Evolutionary conservation across 1,140 invertebrate species (phyloP), one percentile per base, ranked within the genome.

Genomic region (Drosophila saltans): DNA sequence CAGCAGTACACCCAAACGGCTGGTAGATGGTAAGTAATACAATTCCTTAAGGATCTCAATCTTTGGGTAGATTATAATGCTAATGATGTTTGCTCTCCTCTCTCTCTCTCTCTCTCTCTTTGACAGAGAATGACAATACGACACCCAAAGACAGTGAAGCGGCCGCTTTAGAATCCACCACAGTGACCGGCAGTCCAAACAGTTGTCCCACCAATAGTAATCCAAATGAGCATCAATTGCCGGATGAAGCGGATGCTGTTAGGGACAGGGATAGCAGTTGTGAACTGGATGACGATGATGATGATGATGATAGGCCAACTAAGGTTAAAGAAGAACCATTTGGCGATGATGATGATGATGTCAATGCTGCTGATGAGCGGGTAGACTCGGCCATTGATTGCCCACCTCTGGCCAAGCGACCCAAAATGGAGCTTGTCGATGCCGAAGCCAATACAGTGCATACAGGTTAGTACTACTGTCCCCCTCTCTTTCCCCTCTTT

Each of bases 391-490:
- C 43, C 30, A 40, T 40, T 9, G 68, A 84, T 63, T 84, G 81
- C 69, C 92, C 93, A 66, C 90, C 94, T 10, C 79, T 92, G 58
- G 92, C 92, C 58, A 96, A 96, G 92, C 96, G 96, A 82, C 95
- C 94, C 30, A 95, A 96, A 91, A 96, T 95, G 40, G 96, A 96
- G 92, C 95, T 96, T 11, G 96, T 95, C 52, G 97, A 98, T 91
- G 96, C 96, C 43, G 96, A 97, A 92, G 96, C 96, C 36, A 98
- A 97, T 91, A 97, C 97, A 66, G 96, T 96, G 91, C 96, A 97
- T 93, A 97, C 96, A 92, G 97, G 97, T 97, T 93, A 96, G 96
- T 63, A 36, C 26, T 36, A 6, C 9, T 26, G 5, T 7, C 7
- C 39, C 11, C 9, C 16, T 48, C 21, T 0, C n/a, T 3, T 2